Evolutionary conservation across 1,140 invertebrate species (phyloP), one percentile per base, ranked within the genome.

Genomic region (Ditylenchus dipsaci): DNA sequence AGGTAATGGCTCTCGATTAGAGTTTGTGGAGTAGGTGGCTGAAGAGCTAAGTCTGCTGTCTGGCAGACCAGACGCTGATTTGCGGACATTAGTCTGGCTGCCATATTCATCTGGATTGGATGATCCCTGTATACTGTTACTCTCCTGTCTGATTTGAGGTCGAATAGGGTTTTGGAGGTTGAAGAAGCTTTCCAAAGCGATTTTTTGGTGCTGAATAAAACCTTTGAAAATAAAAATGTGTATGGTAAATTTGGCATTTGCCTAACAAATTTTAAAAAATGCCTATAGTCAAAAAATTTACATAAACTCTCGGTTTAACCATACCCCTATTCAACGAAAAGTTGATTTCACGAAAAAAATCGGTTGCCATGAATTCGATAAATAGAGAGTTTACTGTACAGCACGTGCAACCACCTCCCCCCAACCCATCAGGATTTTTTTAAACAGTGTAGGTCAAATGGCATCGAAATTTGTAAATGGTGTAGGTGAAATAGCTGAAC

Each of bases 1-100:
- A 33, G n/a, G 59, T 7, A 61, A 21, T 61, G 59, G 59, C 38
- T 61, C 21, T 61, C 59, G 59, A 61, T n/a, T 61, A 61, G 59
- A 21, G 59, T 19, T 43, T 19, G 59, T 61, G n/a, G 59, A 61
- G 29, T 61, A 61, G n/a, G 49, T 53, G 49, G 49, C 49, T 3
- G 49, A 53, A 53, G 49, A 17, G 23, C n/a, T 53, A 15, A 53
- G 49, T 19, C 15, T 26, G 49, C 15, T 15, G 49, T 53, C 15
- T 17, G 3, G n/a, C 3, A 53, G n/a, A n/a, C n/a, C n/a, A n/a
- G n/a, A n/a, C n/a, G n/a, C 23, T 26, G 15, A 1, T 7, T 19
- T 26, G 3, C 8, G 23, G 15, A 21, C 3, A 53, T 19, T 19
- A 21, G 3, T 21, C 3, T 3, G 8, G n/a, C 23, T 26, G n/a